Evolutionary conservation across 2,888 invertebrate species (phyloP), one percentile per base, ranked within the genome.

Genomic region (Glaucopsyche alexis): DNA sequence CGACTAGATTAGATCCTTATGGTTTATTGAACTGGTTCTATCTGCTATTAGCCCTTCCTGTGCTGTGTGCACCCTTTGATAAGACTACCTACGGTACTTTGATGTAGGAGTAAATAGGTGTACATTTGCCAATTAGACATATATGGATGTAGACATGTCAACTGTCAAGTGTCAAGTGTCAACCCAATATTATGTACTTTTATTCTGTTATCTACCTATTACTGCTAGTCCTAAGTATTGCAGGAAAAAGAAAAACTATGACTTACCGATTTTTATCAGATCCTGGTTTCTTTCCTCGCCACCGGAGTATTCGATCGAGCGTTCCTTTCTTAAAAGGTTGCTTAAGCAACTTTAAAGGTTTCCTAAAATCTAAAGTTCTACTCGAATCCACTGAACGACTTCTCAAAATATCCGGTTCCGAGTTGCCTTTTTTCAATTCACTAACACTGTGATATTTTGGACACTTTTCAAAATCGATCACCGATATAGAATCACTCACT

Each of bases 221-320:
- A 29, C 29, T 4, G n/a, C n/a, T n/a, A n/a, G 29, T 29, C 29
- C 2, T 29, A 29, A 29, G 29, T 29, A 29, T 29, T 4, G 4
- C 29, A 29, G 29, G n/a, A n/a, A 29, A 29, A 29, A 3, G 2
- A 29, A 29, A 38, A 29, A 38, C 14, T 60, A 60, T 77, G 73
- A 89, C 92, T 91, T 79, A 93, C 93, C 84, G 87, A 76, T 81
- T 81, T 75, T 86, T 85, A 74, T 82, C 79, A 50, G 82, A 75
- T 66, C 79, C 83, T 70, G 85, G 80, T 80, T 87, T 91, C 80
- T 88, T 92, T 77, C 87, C 85, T 74, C 91, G 89, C 93, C 93
- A 93, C 64, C 85, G 84, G 55, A 93, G 80, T 78, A 93, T 82
- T 79, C 90, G 91, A 79, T 91, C 91, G 76, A 93, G 89, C 50